Evolutionary conservation across 2,113 vertebrate species (phyloP).

Genomic region (Hassar affinis): DNA sequence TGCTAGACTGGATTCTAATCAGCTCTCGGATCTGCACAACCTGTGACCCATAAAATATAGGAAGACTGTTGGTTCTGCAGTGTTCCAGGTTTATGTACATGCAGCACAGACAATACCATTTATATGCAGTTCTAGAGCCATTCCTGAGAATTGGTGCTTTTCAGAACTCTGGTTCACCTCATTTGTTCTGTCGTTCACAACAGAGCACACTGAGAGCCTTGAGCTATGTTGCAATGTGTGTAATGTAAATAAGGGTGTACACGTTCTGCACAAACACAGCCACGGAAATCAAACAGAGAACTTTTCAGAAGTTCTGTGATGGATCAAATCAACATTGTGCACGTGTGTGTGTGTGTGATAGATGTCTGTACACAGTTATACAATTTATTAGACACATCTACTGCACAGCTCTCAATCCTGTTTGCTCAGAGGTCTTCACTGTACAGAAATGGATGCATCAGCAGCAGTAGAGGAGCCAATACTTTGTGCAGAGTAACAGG

Average conservation of each 20-base stretch:
- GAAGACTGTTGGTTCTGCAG: background rate
- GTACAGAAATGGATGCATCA: background rate
- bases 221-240: constrained; percentile 13
- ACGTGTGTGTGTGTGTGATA: background rate
- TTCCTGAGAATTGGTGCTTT: background rate
- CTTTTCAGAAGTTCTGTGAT: background rate
- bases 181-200: background rate
- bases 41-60: too few relatives aligned
- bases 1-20: background rate
- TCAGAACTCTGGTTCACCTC: background rate
- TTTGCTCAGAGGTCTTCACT: background rate
- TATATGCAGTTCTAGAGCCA: background rate
- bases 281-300: constrained; percentile 15
- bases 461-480: background rate
- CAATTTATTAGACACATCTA: background rate
- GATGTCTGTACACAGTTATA: background rate
- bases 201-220: background rate
- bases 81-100: too few relatives aligned
- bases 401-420: background rate
- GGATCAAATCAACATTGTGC: background rate
- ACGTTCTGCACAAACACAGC: constrained; percentile 8
- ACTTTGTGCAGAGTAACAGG: background rate
- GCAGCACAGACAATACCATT: background rate
- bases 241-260: constrained; percentile 27
- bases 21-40: background rate